Conservation (phyloP, 1,140 invertebrate genomes). For the Chrysoperla carnea region DNA sequence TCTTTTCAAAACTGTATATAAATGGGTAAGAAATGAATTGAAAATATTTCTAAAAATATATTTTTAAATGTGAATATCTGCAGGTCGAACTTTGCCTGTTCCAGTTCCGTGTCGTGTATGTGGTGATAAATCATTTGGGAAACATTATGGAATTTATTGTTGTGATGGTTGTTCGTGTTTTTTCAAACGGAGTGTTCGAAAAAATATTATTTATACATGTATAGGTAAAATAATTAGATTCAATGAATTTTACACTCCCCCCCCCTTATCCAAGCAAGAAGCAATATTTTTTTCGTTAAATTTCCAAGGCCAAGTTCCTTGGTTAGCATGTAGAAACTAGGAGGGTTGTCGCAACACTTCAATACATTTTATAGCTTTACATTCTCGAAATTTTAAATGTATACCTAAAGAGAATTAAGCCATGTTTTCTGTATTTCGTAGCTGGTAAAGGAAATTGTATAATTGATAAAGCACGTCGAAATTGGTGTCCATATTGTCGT, state of each 20-base stretch:
- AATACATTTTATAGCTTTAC: too few relatives aligned
- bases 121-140: slow-evolving; percentile 71
- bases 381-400: too few relatives aligned
- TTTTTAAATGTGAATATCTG: neutral
- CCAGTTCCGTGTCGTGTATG: slow-evolving; percentile 59
- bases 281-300: neutral
- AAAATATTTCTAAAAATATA: too few relatives aligned
- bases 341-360: too few relatives aligned
- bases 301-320: neutral
- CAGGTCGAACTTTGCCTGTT: slow-evolving; percentile 46
- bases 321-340: too few relatives aligned
- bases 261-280: neutral
- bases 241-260: neutral
- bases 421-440: too few relatives aligned
- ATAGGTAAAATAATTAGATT: slow-evolving; percentile 50
- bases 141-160: slow-evolving; percentile 73
- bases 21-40: too few relatives aligned
- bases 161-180: slow-evolving; percentile 84
- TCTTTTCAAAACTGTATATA: too few relatives aligned
- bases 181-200: slow-evolving; percentile 64
- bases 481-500: slow-evolving; percentile 77
- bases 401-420: too few relatives aligned
- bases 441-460: slow-evolving; percentile 57
- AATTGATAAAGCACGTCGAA: slow-evolving; percentile 64
- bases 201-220: slow-evolving; percentile 51